Evolutionary conservation across 2,113 vertebrate genomes (phyloP), one percentile per base, ranked within the genome.

Genomic region (Pterocles gutturalis): DNA sequence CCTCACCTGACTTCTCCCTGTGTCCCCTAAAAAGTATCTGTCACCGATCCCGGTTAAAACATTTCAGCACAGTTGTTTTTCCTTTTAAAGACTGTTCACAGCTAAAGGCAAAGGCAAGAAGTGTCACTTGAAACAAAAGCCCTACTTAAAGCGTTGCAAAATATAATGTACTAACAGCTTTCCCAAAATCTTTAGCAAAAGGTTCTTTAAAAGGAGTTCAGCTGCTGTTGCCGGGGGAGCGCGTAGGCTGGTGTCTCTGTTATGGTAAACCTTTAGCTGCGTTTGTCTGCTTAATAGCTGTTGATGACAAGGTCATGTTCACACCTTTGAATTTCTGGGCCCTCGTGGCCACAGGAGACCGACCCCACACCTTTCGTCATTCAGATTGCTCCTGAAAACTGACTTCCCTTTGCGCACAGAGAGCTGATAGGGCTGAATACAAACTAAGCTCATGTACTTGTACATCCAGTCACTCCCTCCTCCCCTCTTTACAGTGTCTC

Each of bases 241-340:
- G 0, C 22, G 49, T 48, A 83, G 64, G 43, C 8, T 54, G 21
- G 4, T 41, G 48, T 64, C 76, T 91, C 55, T 79, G 46, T 78
- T 90, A 53, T 1, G 46, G 69, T 66, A 87, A 90, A 79, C 61
- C 73, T 53, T 55, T 3, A 36, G 49, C 78, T 87, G 66, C 28
- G 19, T 76, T 87, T 93, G 45, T 87, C 81, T 96, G 70, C 49
- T 76, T 76, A 87, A 73, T 41, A 72, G 81, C 81, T 89, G 91
- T 46, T 91, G 95, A 65, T 91, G 96, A 94, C 90, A 95, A 87
- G 91, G 96, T 96, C 81, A 58, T 15, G 89, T 90, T 96, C 84
- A 80, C 82, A 91, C 84, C 87, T 89, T 76, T 78, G 95, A 75
- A 91, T 91, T 95, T 82, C 93, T 95, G 29, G 34, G 22, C 89